These are phyloP conservation scores for Neosilurus hyrtlii DNA, from an alignment of 2,797 vertebrate species.

Conservation along the genomic window DNA sequence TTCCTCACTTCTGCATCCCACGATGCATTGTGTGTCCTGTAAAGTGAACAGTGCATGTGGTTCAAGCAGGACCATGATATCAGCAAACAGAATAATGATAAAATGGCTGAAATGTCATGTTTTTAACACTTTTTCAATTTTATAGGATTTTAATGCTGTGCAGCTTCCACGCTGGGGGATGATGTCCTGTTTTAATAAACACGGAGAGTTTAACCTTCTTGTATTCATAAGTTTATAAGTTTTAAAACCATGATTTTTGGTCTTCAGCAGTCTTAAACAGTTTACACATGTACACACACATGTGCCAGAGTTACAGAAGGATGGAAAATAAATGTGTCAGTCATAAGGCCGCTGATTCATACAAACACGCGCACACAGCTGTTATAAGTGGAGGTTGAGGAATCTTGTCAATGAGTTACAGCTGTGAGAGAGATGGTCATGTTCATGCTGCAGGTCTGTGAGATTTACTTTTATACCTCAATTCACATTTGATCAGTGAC, in stretches of 20 bases:
- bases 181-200: neutral
- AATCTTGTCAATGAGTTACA: neutral
- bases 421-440: neutral
- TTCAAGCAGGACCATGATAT: neutral
- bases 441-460: neutral
- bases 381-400: neutral
- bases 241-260: neutral
- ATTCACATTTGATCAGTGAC: too few species aligned
- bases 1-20: neutral
- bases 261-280: neutral
- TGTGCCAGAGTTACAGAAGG: neutral
- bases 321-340: neutral
- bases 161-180: neutral
- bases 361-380: neutral
- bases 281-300: neutral
- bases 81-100: neutral
- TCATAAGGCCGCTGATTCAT: constrained; percentile 11
- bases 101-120: neutral
- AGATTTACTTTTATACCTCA: neutral
- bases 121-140: neutral
- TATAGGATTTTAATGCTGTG: neutral
- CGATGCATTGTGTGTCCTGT: neutral
- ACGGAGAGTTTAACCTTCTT: neutral
- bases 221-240: neutral
- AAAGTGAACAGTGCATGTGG: neutral